These are phyloP conservation scores for Pachydiplax longipennis DNA, from an alignment of 2,888 invertebrate species.

Conservation along the genomic window DNA sequence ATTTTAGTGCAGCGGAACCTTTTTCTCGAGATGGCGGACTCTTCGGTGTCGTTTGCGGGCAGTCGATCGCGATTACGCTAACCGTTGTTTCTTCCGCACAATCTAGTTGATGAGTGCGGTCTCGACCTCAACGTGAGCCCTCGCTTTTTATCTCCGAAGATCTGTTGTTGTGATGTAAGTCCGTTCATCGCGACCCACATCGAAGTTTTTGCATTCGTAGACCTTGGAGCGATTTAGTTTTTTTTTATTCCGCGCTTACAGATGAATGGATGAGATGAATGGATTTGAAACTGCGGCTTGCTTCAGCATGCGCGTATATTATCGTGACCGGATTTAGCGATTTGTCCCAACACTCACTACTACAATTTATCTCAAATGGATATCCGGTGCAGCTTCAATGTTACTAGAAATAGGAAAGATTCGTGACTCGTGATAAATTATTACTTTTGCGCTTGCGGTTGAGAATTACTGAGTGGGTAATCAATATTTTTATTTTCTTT, in stretches of 20 bases:
- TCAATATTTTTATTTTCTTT: no score
- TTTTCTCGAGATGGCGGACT: background rate
- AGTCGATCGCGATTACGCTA: background rate
- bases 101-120: background rate
- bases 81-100: background rate
- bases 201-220: background rate
- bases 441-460: no score
- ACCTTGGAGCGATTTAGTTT: background rate
- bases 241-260: background rate
- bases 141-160: background rate
- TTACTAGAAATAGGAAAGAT: no score
- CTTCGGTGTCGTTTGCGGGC: background rate
- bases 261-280: no score
- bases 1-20: background rate
- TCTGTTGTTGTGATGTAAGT: background rate
- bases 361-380: no score
- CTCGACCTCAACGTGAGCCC: background rate
- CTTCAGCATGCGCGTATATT: no score
- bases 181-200: background rate
- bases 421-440: no score
- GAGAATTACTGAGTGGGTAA: no score
- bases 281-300: no score
- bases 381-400: no score
- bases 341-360: no score
- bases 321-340: no score